Evolutionary conservation across 1,140 invertebrate genomes (phyloP).

Genomic region (Ceratina calcarata): DNA sequence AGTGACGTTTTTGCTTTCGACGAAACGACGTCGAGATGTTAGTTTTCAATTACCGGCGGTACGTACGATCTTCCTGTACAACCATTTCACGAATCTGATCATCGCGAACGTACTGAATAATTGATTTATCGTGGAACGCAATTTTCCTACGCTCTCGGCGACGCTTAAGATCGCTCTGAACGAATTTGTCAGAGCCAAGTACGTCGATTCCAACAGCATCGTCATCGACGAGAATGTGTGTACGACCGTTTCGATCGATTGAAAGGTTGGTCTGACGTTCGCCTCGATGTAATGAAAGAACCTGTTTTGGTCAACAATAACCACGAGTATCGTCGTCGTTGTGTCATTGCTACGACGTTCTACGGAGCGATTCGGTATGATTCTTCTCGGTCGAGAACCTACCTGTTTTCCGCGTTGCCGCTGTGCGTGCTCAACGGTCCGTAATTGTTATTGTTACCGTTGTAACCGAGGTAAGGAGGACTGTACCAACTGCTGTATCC

Average conservation of each 20-base stretch:
- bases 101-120: constrained; percentile 92
- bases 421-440: constrained; percentile 77
- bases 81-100: constrained; percentile 88
- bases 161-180: constrained; percentile 97
- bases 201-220: constrained; percentile 98
- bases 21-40: too few species aligned
- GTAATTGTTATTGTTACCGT: constrained; percentile 69
- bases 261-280: constrained; percentile 93
- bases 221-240: constrained; percentile 95
- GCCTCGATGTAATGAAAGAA: constrained; percentile 95
- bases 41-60: constrained; percentile 82
- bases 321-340: too few species aligned
- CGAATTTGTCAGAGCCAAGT: constrained; percentile 95
- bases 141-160: constrained; percentile 94
- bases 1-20: neutral
- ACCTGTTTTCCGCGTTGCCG: constrained; percentile 84
- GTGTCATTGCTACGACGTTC: too few species aligned
- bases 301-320: constrained; percentile 70
- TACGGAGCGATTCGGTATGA: too few species aligned
- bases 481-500: constrained; percentile 64
- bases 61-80: constrained; percentile 87
- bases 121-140: constrained; percentile 90
- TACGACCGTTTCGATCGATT: constrained; percentile 96
- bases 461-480: constrained; percentile 59
- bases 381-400: neutral